phyloP scores from a whole-genome alignment of 2,888 invertebrate genomes.

The Leptopterna dolabrata region DNA sequence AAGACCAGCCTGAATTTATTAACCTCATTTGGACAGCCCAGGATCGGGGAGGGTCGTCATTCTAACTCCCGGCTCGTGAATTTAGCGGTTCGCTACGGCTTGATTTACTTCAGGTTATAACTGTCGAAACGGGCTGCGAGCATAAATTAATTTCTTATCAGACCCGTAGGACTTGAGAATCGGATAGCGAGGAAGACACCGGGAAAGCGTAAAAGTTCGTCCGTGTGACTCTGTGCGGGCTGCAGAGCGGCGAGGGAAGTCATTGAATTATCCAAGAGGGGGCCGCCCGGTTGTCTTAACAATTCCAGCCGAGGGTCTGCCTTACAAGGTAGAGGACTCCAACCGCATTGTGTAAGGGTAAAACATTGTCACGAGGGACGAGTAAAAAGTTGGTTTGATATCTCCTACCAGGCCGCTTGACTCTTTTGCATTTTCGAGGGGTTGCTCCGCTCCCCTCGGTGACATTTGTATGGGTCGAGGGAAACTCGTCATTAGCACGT shows the following conservation, averaged over 20 bases:
- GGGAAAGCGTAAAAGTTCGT: slow-evolving; percentile 47
- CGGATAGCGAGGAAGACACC: slow-evolving; percentile 27
- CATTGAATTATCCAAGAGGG: slow-evolving; percentile 50
- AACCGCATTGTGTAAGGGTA: slow-evolving; percentile 50
- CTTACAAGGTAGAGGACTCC: slow-evolving; percentile 12
- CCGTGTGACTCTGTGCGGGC: not conserved
- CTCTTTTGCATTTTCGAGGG: slow-evolving; percentile 37
- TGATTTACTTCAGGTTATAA: slow-evolving; percentile 27
- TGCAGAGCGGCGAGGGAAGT: not conserved
- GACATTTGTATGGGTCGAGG: slow-evolving; percentile 46
- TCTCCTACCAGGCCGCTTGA: slow-evolving; percentile 43
- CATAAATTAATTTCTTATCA: slow-evolving; percentile 48
- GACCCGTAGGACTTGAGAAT: slow-evolving; percentile 11
- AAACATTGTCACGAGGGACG: slow-evolving; percentile 53
- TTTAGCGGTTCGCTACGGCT: not conserved
- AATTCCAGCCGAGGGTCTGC: slow-evolving; percentile 32
- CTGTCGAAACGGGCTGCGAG: slow-evolving; percentile 37
- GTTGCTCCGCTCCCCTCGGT: not conserved
- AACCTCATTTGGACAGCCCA: not conserved
- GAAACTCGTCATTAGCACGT: slow-evolving; percentile 50
- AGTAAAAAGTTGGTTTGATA: slow-evolving; percentile 53
- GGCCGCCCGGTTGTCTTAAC: slow-evolving; percentile 28
- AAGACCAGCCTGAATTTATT: too few species aligned
- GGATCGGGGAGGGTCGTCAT: not conserved
- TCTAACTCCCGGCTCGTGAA: not conserved